Evolutionary conservation across 2,888 invertebrate species (phyloP), one percentile per base, ranked within the genome.

Genomic region (Strigamia crassipes): DNA sequence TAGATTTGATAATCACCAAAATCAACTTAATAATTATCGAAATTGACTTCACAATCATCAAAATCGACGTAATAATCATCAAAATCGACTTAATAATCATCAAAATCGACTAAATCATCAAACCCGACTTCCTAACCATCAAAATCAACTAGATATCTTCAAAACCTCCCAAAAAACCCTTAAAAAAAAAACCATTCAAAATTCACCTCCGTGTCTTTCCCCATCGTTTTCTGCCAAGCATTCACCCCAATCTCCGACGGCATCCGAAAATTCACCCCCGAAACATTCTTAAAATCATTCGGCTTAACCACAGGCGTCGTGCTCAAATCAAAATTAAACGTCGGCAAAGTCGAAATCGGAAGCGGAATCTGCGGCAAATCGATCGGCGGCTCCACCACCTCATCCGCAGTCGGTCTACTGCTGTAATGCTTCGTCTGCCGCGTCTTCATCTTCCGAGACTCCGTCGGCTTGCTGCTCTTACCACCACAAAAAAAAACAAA

Each of bases 321-420:
- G 3, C 6, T 78, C 31, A 78, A 15, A 31, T 34, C 78, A 83
- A 91, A 89, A 85, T 90, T 90, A 85, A 92, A 91, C 84, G 88
- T 90, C 1, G 91, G 91, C 85, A 91, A 87, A 80, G 89, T 89
- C n/a, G 90, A 88, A 81, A 91, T 90, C 18, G 91, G 91, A 82
- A 91, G 86, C 77, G 90, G 87, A 84, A 90, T 88, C 82, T 86
- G 86, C 6, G 87, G 86, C 81, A 89, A 85, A 79, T 87, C 86
- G 51, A 86, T 83, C 10, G 66, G 73, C 18, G 83, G 82, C 12
- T 83, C 82, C 23, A 82, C 83, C 9, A 84, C 82, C 38, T 83
- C 73, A 42, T 83, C 82, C 42, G 81, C 83, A 1, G 27, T 27
- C 10, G 34, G 51, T 21, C 21, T 31, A 10, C 78, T 42, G 21